These are phyloP conservation scores for Erythrocercus mccallii DNA, from an alignment of 2,113 vertebrate species.

Conservation along the genomic window DNA sequence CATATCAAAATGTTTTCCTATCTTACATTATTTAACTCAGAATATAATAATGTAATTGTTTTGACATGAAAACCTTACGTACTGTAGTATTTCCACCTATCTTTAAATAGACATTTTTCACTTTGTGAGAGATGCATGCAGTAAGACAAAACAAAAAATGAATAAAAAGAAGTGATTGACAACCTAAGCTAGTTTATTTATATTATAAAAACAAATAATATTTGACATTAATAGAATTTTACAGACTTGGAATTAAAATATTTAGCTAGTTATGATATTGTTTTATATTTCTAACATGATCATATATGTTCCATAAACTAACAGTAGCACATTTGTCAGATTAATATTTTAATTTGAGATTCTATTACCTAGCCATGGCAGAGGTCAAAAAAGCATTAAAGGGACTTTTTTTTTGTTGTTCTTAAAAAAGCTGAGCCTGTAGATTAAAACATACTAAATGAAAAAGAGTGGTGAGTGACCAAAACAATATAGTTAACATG, in stretches of 20 bases:
- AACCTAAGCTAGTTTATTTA: slow-evolving; percentile 69
- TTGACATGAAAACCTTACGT: slow-evolving; percentile 75
- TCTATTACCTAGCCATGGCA: neutral
- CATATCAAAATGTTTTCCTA: slow-evolving; percentile 77
- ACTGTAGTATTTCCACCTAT: slow-evolving; percentile 73
- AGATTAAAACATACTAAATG: neutral
- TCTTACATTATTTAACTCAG: slow-evolving; percentile 77
- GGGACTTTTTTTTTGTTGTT: neutral
- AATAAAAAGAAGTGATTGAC: slow-evolving; percentile 69
- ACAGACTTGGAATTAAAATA: slow-evolving; percentile 46
- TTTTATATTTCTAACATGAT: neutral
- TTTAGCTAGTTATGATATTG: neutral
- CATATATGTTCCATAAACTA: neutral
- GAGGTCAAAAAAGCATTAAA: neutral
- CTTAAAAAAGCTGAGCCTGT: neutral
- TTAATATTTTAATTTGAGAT: neutral
- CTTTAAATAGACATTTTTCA: slow-evolving; percentile 76
- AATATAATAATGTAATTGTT: slow-evolving; percentile 81
- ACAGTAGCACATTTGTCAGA: neutral
- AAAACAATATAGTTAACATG: slow-evolving; percentile 21
- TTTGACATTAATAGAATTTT: slow-evolving; percentile 49
- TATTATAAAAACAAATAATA: slow-evolving; percentile 66
- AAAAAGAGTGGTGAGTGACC: neutral
- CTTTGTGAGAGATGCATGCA: slow-evolving; percentile 65
- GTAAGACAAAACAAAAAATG: slow-evolving; percentile 72